Base-by-base conservation (phyloP, 2,113 vertebrate species). In the Nyctibius bracteatus region DNA sequence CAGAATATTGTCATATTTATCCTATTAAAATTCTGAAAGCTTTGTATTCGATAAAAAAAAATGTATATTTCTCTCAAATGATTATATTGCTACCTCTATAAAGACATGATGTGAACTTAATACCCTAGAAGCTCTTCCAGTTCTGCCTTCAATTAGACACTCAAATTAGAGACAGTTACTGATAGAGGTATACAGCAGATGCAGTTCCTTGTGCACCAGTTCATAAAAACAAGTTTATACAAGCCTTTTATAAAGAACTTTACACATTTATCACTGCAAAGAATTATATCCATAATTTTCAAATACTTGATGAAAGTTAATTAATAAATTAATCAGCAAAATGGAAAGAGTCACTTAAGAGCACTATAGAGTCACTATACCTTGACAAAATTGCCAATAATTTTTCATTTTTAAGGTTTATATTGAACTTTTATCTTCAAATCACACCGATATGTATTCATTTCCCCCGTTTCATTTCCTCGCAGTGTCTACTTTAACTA, bases 381-480 rank as follows among this genome's bases (percentile, higher is more conserved):
- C 47, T 58, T 2, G 0, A 66, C 4, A 17, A 12, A 51, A 35
- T 10, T 16, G 16, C 10, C 30, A 68, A 9, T 25, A 24, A 10
- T 44, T 71, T 71, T 28, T 37, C 5, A 80, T 43, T 73, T 84
- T 74, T 47, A 5, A 55, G 33, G 9, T 24, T 86, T 12, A 52
- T 30, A 12, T 66, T n/a, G 4, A 91, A 70, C 68, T 63, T 81
- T 22, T 62, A 27, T 28, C 25, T 82, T 71, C 31, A 91, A 93
- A 68, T 30, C 6, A n/a, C n/a, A n/a, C 30, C 70, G 3, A 0
- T n/a, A 61, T 8, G 3, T 25, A 44, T n/a, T 44, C 24, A 23
- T 46, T 24, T 11, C 11, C 19, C 21, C 20, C 37, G n/a, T 22
- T 74, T 68, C 0, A 35, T 81, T 82, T 75, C 81, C 31, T 68